Conservation (phyloP, 1,140 invertebrate genomes). For the Bathynomus jamesi region DNA sequence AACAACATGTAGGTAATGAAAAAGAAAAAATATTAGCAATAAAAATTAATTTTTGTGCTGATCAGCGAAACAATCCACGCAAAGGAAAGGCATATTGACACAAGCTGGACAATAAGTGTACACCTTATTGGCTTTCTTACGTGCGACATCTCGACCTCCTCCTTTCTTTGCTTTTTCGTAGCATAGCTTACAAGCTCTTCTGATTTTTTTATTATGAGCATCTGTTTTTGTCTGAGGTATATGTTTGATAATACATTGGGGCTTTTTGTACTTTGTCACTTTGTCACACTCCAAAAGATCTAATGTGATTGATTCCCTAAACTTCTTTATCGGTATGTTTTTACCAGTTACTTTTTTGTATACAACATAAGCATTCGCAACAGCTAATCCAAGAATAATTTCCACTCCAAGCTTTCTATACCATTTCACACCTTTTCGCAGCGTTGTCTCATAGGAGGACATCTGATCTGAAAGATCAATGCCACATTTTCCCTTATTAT, state of each 20-base stretch:
- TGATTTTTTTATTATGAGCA: not conserved
- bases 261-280: not conserved
- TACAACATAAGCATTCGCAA: slow-evolving; percentile 14
- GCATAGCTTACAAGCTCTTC: not conserved
- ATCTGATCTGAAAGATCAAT: slow-evolving; percentile 23
- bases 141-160: not conserved
- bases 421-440: slow-evolving; percentile 16
- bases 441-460: slow-evolving; percentile 5
- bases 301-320: not conserved
- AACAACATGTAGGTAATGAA: too few relatives aligned
- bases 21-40: too few relatives aligned
- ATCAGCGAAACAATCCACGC: not conserved
- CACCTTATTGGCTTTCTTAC: not conserved
- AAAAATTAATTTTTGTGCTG: not conserved
- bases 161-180: not conserved
- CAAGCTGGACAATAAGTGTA: not conserved
- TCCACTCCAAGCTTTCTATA: slow-evolving; percentile 21
- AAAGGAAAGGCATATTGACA: not conserved
- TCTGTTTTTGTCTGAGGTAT: not conserved
- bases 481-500: slow-evolving; percentile 11
- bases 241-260: not conserved
- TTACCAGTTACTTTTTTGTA: slow-evolving; percentile 13
- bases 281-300: not conserved
- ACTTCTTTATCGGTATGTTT: slow-evolving; percentile 11
- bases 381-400: slow-evolving; percentile 6